A percentile compares a stretch with the other conserved stretches of the same genome.
Conservation (phyloP, 2,888 invertebrate species). For the Hydropsyche betteni region DNA sequence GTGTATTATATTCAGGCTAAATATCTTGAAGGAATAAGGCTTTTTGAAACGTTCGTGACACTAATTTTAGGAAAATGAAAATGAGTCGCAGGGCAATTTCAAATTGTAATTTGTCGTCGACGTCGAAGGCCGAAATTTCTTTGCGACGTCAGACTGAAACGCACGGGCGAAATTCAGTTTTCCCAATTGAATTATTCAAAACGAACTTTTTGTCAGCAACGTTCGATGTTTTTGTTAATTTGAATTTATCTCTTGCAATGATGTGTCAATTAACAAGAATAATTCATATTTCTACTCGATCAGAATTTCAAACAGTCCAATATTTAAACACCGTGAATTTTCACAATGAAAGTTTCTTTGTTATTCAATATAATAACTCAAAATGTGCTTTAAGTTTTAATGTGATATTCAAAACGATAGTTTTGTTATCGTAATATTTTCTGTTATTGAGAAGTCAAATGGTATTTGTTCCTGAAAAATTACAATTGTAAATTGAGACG, state of each 20-base stretch:
- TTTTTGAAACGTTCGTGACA: background rate
- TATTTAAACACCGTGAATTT: too few relatives aligned
- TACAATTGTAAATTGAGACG: constrained; percentile 10
- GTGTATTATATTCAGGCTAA: background rate
- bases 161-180: constrained; percentile 12
- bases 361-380: too few relatives aligned
- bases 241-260: background rate
- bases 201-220: constrained; percentile 1
- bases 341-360: too few relatives aligned
- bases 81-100: constrained; percentile 13
- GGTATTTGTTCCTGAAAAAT: background rate
- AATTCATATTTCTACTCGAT: constrained; percentile 14
- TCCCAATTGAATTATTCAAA: constrained; percentile 20
- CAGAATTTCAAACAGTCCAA: background rate
- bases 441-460: too few relatives aligned
- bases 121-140: constrained; percentile 4
- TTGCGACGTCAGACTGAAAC: constrained; percentile 4
- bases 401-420: too few relatives aligned
- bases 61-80: constrained; percentile 9
- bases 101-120: constrained; percentile 19
- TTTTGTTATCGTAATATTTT: too few relatives aligned
- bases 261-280: background rate
- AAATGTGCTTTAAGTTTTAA: too few relatives aligned
- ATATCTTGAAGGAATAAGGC: background rate
- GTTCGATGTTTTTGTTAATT: constrained; percentile 13